These are phyloP conservation scores for Alca torda DNA, from an alignment of 2,797 vertebrate genomes.

Conservation along the genomic window DNA sequence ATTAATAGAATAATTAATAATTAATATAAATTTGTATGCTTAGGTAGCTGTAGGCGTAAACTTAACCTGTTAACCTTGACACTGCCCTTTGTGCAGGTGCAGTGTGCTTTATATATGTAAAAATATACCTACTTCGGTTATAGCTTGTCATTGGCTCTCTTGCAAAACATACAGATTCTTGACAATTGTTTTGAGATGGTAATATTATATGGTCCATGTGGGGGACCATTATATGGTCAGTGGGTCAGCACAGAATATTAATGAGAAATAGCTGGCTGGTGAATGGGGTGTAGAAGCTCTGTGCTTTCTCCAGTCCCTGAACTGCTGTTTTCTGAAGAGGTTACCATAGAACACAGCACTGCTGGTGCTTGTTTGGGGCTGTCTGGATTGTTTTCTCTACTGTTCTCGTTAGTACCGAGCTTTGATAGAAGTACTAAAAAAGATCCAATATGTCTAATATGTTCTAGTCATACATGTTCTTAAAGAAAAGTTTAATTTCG, in stretches of 20 bases:
- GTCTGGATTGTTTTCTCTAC: background rate
- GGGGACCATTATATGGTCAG: background rate
- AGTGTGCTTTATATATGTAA: background rate
- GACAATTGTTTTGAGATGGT: background rate
- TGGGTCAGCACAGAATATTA: background rate
- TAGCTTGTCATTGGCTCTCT: background rate
- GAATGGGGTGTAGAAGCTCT: background rate
- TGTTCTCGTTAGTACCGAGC: background rate
- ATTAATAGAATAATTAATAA: background rate
- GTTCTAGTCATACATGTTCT: background rate
- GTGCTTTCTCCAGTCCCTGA: background rate
- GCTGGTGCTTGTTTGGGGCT: background rate
- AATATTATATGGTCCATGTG: background rate
- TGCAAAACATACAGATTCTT: background rate
- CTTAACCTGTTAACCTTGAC: background rate
- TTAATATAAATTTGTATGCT: background rate
- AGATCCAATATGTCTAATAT: rapidly evolving
- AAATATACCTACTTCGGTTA: background rate
- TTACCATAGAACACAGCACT: background rate
- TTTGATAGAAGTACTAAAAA: background rate
- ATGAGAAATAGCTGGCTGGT: background rate
- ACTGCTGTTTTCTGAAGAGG: background rate
- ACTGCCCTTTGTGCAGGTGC: background rate
- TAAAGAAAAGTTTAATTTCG: background rate
- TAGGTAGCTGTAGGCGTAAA: background rate